Conservation (phyloP, 1,140 invertebrate species). For the Ericerus pela region DNA sequence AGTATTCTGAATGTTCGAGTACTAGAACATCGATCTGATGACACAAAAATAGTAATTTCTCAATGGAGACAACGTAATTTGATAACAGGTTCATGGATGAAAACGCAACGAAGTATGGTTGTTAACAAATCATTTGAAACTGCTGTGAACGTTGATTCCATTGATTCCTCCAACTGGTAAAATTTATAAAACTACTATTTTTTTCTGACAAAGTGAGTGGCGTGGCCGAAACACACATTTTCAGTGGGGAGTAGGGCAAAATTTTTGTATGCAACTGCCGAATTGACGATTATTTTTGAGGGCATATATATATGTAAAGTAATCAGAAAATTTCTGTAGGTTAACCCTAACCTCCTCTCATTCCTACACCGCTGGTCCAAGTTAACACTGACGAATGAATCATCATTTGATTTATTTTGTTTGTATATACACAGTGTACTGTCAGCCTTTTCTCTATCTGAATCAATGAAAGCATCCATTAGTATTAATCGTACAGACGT, state of each 20-base stretch:
- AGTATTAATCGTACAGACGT: constrained; percentile 40
- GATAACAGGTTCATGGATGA: background rate
- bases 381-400: too few relatives aligned
- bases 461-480: constrained; percentile 35
- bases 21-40: background rate
- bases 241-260: too few relatives aligned
- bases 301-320: too few relatives aligned
- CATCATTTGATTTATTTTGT: background rate
- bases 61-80: constrained; percentile 2
- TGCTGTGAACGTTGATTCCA: background rate
- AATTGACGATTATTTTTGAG: too few relatives aligned
- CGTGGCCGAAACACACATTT: too few relatives aligned
- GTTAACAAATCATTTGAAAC: background rate
- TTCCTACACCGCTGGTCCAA: too few relatives aligned
- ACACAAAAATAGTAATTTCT: background rate
- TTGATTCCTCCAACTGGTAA: background rate
- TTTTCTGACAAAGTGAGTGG: too few relatives aligned
- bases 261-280: too few relatives aligned
- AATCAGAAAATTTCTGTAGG: too few relatives aligned
- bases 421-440: constrained; percentile 34
- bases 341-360: too few relatives aligned
- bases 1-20: background rate
- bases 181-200: too few relatives aligned
- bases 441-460: constrained; percentile 39
- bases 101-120: background rate